Percentiles rank a stretch among this genome's conserved stretches.
Conservation (phyloP, 2,888 invertebrate genomes). For the Clistopyga incitator region DNA sequence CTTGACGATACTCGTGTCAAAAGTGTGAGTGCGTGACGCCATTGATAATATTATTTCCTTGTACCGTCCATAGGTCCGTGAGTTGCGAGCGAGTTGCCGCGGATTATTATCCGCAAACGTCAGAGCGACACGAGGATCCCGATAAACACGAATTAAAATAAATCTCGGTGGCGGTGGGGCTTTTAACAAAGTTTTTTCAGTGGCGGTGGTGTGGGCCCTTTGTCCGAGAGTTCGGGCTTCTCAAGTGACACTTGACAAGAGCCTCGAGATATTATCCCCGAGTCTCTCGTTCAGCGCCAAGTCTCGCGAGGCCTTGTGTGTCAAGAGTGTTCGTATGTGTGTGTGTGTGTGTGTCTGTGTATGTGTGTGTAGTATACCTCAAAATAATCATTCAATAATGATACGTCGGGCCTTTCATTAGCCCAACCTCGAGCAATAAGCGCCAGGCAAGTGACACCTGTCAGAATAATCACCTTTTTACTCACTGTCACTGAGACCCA, state of each 20-base stretch:
- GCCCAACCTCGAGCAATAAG: background rate
- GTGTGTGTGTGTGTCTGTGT: conserved; percentile 10
- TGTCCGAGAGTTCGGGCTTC: background rate
- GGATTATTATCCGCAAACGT: conserved; percentile 37
- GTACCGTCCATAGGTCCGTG: conserved; percentile 36
- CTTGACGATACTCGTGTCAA: conserved; percentile 55
- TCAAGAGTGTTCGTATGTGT: too few relatives aligned
- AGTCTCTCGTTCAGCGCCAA: conserved; percentile 24
- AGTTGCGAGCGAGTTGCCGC: conserved; percentile 15
- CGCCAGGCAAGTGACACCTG: background rate
- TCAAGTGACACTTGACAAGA: conserved; percentile 37
- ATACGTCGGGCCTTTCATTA: conserved; percentile 2
- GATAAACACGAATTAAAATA: background rate
- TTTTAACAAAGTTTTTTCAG: background rate
- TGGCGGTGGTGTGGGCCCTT: conserved; percentile 13
- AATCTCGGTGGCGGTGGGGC: background rate
- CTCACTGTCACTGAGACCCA: background rate
- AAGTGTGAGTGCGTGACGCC: conserved; percentile 61
- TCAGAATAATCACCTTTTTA: conserved; percentile 1
- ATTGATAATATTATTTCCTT: conserved; percentile 61
- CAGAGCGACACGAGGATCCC: conserved; percentile 5
- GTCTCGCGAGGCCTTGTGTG: conserved; percentile 1
- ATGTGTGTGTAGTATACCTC: conserved; percentile 19
- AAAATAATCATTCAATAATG: conserved; percentile 34
- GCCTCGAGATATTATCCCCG: background rate